phyloP scores from a whole-genome alignment of 2,797 vertebrate genomes.

The Sebastes hopkinsi region DNA sequence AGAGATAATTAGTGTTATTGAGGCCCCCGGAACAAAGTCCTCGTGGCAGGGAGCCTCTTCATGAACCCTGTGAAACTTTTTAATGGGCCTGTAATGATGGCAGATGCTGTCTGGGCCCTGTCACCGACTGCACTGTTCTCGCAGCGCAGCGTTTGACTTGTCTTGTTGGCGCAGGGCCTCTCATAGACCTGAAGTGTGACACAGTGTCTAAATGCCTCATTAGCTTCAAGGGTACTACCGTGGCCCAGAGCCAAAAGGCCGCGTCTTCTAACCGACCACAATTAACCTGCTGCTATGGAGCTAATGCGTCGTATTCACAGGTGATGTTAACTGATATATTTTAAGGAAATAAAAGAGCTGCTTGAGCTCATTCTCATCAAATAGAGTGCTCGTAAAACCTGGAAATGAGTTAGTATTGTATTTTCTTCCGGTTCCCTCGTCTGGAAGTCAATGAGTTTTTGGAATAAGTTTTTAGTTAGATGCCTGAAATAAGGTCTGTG shows the following conservation, averaged over 20 bases:
- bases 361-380: too few relatives aligned
- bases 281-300: conserved; percentile 44
- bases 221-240: conserved; percentile 46
- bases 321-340: neutral
- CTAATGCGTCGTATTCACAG: neutral
- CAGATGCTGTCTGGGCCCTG: conserved; percentile 59
- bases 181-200: conserved; percentile 60
- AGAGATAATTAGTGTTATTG: conserved; percentile 55
- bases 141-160: conserved; percentile 33
- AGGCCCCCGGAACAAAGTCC: conserved; percentile 31
- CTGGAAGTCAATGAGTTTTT: fast-evolving
- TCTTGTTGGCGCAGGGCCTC: conserved; percentile 33
- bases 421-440: too few relatives aligned
- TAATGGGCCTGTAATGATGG: conserved; percentile 72
- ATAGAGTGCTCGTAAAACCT: too few relatives aligned
- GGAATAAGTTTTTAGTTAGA: too few relatives aligned
- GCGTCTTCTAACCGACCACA: conserved; percentile 33
- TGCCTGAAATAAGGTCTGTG: too few relatives aligned
- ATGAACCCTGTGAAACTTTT: conserved; percentile 55
- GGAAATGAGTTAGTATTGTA: too few relatives aligned
- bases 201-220: conserved; percentile 67
- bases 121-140: conserved; percentile 43
- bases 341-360: conserved; percentile 8
- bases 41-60: conserved; percentile 29
- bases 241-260: conserved; percentile 40